These are phyloP conservation scores for Lepidochitona cinerea DNA, from an alignment of 2,888 invertebrate species.

Conservation along the genomic window DNA sequence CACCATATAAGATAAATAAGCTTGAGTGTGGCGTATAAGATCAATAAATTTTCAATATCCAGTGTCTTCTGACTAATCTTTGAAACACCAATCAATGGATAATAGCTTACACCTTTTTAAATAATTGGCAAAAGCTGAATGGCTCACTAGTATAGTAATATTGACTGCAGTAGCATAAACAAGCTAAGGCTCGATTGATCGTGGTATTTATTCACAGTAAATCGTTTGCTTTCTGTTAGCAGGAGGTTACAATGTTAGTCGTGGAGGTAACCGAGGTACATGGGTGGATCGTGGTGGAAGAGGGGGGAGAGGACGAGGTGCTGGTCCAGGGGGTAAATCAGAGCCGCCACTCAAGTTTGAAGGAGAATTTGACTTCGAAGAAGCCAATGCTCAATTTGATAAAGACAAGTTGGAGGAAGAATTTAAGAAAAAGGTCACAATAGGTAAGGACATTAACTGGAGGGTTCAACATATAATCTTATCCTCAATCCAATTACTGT, in stretches of 20 bases:
- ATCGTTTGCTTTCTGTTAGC: no score
- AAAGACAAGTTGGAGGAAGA: constrained; percentile 82
- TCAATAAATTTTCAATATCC: background rate
- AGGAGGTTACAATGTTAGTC: background rate
- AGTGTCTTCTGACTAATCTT: no score
- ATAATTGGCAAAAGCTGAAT: no score
- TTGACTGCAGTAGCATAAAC: no score
- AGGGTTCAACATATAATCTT: no score
- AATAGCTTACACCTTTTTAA: no score
- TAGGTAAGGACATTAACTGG: constrained; percentile 62
- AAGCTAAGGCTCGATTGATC: no score
- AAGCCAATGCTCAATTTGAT: constrained; percentile 97
- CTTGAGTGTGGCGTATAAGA: background rate
- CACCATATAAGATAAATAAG: background rate
- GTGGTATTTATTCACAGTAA: no score
- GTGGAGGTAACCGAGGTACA: constrained; percentile 9
- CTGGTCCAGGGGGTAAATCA: constrained; percentile 31
- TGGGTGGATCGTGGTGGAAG: constrained; percentile 27
- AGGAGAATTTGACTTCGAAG: constrained; percentile 98
- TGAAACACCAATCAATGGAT: no score
- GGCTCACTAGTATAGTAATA: no score
- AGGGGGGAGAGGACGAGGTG: constrained; percentile 39
- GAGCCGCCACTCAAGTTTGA: constrained; percentile 84
- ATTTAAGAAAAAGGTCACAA: constrained; percentile 84
- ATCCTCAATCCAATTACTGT: no score